Conservation (phyloP, 2,113 vertebrate genomes). For the Ciconia stormi region DNA sequence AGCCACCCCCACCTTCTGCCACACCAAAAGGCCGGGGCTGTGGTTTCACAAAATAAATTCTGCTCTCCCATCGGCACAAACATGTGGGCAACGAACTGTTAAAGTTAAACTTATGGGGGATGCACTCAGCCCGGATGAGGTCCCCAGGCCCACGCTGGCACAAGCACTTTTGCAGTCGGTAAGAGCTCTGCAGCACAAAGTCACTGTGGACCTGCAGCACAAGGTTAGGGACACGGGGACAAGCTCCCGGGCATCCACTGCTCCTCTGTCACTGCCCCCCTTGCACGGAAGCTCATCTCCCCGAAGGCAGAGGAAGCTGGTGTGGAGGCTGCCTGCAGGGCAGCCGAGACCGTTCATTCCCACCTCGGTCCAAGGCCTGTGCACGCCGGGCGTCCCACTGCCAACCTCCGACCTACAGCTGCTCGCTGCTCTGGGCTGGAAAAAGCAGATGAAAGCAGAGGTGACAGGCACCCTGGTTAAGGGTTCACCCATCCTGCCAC, state of each 20-base stretch:
- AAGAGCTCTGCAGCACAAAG: background rate
- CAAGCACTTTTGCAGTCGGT: background rate
- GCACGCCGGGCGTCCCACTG: rapidly evolving
- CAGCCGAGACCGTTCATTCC: background rate
- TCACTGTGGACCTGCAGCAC: background rate
- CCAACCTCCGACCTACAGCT: background rate
- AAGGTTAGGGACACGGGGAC: background rate
- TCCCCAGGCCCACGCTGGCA: background rate
- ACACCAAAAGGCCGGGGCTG: background rate
- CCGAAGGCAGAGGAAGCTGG: background rate
- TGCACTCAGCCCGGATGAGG: background rate
- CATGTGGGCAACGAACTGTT: background rate
- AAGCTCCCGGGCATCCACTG: background rate
- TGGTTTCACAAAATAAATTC: background rate
- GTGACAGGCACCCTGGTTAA: background rate
- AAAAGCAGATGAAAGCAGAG: background rate
- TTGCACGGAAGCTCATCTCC: no score
- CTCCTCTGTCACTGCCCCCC: background rate
- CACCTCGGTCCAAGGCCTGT: background rate
- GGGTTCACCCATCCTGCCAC: background rate
- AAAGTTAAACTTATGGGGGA: rapidly evolving
- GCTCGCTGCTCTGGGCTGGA: background rate
- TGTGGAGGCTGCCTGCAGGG: rapidly evolving
- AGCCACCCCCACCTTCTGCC: background rate
- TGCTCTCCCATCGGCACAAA: background rate